A percentile compares a stretch with the other conserved stretches of the same genome.
Conservation (phyloP, 2,113 vertebrate species). For the Siniperca chuatsi region DNA sequence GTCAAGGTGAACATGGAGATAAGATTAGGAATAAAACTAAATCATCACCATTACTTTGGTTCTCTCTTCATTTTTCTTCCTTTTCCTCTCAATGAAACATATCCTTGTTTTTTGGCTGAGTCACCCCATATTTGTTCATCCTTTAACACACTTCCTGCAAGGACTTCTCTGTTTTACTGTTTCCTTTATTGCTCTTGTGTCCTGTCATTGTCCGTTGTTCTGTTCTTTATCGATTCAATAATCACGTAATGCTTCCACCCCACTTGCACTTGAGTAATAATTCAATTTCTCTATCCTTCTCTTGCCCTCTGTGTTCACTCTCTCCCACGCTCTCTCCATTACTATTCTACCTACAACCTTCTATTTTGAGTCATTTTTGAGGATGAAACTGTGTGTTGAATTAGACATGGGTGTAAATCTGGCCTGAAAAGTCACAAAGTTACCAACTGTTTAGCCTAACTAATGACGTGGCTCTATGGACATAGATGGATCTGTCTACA, state of each 20-base stretch:
- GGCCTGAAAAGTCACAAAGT: not conserved
- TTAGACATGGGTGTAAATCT: not conserved
- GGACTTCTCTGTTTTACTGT: not conserved
- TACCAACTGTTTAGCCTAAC: not conserved
- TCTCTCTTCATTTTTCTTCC: not conserved
- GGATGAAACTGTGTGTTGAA: not conserved
- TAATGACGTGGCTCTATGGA: not conserved
- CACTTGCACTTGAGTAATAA: conserved; percentile 14
- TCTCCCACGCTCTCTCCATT: not conserved
- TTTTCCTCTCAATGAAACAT: conserved; percentile 8
- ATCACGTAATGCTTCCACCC: not conserved
- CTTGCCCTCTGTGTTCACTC: conserved; percentile 14
- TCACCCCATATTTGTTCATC: not conserved
- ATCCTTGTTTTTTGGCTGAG: not conserved
- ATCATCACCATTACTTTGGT: not conserved
- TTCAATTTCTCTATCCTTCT: conserved; percentile 21
- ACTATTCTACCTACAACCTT: not conserved
- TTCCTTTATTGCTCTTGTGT: conserved; percentile 26
- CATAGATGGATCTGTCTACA: not conserved
- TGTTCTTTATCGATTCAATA: conserved; percentile 12
- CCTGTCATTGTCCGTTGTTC: conserved; percentile 8
- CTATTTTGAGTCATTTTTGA: not conserved
- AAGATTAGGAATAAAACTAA: conserved; percentile 4
- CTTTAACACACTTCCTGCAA: conserved; percentile 32
- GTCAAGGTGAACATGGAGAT: conserved; percentile 54